These are phyloP conservation scores for Diarsia mendica DNA, from an alignment of 2,888 invertebrate genomes.

Conservation along the genomic window DNA sequence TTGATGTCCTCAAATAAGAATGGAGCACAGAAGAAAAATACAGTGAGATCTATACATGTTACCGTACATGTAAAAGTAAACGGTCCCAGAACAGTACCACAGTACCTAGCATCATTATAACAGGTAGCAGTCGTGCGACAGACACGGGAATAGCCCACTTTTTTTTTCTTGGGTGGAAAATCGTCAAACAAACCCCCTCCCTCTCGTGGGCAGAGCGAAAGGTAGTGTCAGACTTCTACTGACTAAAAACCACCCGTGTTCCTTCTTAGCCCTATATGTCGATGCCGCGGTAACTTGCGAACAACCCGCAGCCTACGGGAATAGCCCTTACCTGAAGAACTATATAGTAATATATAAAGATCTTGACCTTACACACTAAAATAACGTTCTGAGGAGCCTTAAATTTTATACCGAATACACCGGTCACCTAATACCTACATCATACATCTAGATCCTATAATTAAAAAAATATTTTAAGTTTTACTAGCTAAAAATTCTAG, in stretches of 20 bases:
- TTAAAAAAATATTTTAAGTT: conserved; percentile 15
- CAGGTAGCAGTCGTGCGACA: not conserved
- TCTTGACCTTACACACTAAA: not conserved
- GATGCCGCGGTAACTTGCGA: too few relatives aligned
- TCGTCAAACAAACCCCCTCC: too few relatives aligned
- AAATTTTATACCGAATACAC: not conserved
- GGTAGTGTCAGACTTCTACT: too few relatives aligned
- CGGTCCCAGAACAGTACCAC: too few relatives aligned
- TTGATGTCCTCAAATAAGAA: too few relatives aligned
- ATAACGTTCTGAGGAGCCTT: not conserved
- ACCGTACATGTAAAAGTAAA: not conserved
- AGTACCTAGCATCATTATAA: too few relatives aligned
- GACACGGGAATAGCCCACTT: not conserved
- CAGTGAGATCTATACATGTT: not conserved
- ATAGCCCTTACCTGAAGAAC: not conserved
- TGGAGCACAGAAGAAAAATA: not conserved
- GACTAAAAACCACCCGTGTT: too few relatives aligned
- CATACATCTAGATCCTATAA: too few relatives aligned
- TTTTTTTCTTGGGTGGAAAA: too few relatives aligned
- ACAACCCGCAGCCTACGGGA: too few relatives aligned
- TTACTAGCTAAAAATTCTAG: not conserved
- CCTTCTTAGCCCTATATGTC: too few relatives aligned
- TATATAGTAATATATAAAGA: not conserved
- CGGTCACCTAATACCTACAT: not conserved
- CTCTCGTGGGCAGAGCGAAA: too few relatives aligned